Evolutionary conservation across 2,888 invertebrate species (phyloP).

Genomic region (Germaria angustata): DNA sequence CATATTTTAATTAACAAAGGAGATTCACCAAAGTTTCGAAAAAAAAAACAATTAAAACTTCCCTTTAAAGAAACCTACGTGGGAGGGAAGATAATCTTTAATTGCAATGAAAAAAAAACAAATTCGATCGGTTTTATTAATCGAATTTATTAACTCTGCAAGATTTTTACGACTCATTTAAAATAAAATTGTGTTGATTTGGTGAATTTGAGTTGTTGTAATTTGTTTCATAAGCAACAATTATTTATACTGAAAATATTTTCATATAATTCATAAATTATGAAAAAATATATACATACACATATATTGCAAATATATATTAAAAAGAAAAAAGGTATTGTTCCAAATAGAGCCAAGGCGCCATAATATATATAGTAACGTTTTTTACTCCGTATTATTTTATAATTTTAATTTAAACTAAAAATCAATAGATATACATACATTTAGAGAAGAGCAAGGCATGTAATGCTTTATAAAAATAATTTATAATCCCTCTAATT

Average conservation of each 20-base stretch:
- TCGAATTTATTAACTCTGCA: no score
- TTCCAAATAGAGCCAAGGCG: conserved; percentile 63
- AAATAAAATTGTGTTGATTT: background rate
- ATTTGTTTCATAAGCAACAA: background rate
- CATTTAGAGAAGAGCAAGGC: conserved; percentile 48
- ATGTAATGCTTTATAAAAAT: conserved; percentile 62
- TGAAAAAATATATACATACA: background rate
- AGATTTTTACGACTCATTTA: background rate
- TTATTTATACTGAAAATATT: background rate
- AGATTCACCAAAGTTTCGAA: background rate
- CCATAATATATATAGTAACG: conserved; percentile 52
- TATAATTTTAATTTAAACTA: conserved; percentile 40
- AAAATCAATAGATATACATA: conserved; percentile 10
- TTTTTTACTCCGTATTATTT: conserved; percentile 50
- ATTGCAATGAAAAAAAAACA: no score
- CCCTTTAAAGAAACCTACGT: no score
- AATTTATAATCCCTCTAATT: no score
- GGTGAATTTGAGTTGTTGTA: background rate
- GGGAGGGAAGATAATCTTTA: no score
- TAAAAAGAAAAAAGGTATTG: conserved; percentile 45
- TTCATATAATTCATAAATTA: background rate
- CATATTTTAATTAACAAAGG: background rate
- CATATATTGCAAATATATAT: background rate
- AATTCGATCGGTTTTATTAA: no score
- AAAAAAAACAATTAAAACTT: no score